Evolutionary conservation across 2,113 vertebrate genomes (phyloP), one percentile per base, ranked within the genome.

Genomic region (Corythoichthys haematopterus): DNA sequence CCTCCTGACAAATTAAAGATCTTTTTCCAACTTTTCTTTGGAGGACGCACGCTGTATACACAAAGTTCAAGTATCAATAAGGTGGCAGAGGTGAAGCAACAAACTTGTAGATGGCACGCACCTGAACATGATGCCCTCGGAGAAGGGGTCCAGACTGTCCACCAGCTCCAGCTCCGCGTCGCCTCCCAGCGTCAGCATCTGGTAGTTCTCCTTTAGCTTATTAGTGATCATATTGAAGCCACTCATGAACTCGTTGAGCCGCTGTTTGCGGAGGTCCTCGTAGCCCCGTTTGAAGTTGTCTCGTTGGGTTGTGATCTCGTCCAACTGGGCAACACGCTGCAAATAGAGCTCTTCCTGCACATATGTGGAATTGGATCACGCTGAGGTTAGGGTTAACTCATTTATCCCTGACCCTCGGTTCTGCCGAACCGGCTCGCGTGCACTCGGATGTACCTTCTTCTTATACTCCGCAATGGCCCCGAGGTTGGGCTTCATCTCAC

Each of bases 1-100:
- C 97, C 97, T 71, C 97, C 97, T 0, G 97, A 99, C 63, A 99
- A 91, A 75, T 99, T 99, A 59, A 97, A 99, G 74, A 99, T 98
- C 84, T 99, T 98, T 85, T 98, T 99, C 98, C 96, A 99, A 65
- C 96, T 99, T 79, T 99, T 99, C 91, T 98, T 99, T 0, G 97
- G 97, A 68, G 97, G 97, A 16, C 97, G 92, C 52, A 99, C 97
- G 55, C 97, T 99, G 6, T 3, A 38, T 6, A 28, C 13, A 14
- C 4, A 40, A 50, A 28, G 7, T 4, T 14, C 40, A 46, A 3
- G 4, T 33, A 28, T 60, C 12, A 5, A 9, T 2, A 52, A 5
- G 7, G 16, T 10, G 1, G n/a, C 36, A 8, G 3, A 7, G 13
- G n/a, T 13, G 43, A 10, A 52, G 36, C 35, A 56, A 12, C 3